Conservation (phyloP, 2,888 invertebrate species). For the Caprella mutica region DNA sequence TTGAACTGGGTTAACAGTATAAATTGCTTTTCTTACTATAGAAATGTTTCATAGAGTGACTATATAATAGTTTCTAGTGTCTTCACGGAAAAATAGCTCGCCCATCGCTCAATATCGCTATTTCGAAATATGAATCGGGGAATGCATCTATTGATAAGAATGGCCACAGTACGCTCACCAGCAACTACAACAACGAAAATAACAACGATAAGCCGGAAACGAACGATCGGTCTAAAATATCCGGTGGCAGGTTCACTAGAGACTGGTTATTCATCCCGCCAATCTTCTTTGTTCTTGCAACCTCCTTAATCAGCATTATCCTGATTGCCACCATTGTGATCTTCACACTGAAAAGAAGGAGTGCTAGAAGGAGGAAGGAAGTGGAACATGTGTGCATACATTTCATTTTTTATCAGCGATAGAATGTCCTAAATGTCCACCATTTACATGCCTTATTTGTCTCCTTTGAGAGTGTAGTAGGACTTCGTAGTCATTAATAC, state of each 20-base stretch:
- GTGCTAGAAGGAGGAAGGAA: constrained; percentile 13
- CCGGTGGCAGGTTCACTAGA: neutral
- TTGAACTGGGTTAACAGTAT: too few species aligned
- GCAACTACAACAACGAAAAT: neutral
- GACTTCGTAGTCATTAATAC: too few species aligned
- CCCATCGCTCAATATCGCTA: neutral
- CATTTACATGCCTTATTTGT: too few species aligned
- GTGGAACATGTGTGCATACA: constrained; percentile 24
- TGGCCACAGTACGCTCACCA: constrained; percentile 9
- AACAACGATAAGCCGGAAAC: neutral
- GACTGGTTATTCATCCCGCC: constrained; percentile 12
- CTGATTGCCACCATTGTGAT: constrained; percentile 17
- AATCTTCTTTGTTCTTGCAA: constrained; percentile 18
- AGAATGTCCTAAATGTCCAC: too few species aligned
- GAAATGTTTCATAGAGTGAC: too few species aligned
- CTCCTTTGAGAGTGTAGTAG: too few species aligned
- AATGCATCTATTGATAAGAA: constrained; percentile 11
- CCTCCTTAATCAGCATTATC: constrained; percentile 17
- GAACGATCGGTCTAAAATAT: neutral
- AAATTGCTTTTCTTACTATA: too few species aligned
- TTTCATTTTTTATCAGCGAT: too few species aligned
- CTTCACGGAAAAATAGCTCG: neutral
- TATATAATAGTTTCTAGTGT: too few species aligned
- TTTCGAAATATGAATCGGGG: constrained; percentile 4
- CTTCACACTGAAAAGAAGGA: constrained; percentile 13